Conservation (phyloP, 2,797 vertebrate genomes). For the Prionace glauca region DNA sequence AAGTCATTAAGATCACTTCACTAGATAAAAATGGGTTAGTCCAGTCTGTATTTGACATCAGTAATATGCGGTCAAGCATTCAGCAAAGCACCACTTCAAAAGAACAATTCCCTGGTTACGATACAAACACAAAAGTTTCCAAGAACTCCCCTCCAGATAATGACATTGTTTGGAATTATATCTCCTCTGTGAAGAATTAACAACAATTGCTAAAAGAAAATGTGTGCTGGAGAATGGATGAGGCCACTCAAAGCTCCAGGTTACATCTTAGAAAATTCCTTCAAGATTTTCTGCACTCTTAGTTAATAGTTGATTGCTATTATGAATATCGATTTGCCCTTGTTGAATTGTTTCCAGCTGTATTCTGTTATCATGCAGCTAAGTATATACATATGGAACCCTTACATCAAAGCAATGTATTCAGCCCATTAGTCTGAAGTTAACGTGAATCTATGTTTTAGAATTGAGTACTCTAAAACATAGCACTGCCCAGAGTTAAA, state of each 20-base stretch:
- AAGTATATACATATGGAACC: background rate
- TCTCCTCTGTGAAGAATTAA: background rate
- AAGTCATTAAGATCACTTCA: no score
- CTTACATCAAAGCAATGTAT: background rate
- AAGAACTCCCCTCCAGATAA: no score
- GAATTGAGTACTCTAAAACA: background rate
- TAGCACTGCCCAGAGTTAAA: background rate
- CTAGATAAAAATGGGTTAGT: no score
- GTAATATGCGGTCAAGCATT: no score
- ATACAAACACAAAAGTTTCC: no score
- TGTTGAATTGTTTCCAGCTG: background rate
- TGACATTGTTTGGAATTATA: background rate
- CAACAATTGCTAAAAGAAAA: background rate
- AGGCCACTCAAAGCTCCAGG: background rate
- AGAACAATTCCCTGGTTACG: no score
- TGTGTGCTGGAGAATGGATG: background rate
- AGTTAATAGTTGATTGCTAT: background rate
- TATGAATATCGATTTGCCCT: background rate
- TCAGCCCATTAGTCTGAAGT: background rate
- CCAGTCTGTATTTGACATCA: no score
- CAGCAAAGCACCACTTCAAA: no score
- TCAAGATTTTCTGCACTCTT: background rate
- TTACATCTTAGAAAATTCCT: background rate
- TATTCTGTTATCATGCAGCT: background rate
- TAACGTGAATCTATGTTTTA: background rate